Evolutionary conservation across 2,113 vertebrate genomes (phyloP), one percentile per base, ranked within the genome.

Genomic region (Hepsetus odoe): DNA sequence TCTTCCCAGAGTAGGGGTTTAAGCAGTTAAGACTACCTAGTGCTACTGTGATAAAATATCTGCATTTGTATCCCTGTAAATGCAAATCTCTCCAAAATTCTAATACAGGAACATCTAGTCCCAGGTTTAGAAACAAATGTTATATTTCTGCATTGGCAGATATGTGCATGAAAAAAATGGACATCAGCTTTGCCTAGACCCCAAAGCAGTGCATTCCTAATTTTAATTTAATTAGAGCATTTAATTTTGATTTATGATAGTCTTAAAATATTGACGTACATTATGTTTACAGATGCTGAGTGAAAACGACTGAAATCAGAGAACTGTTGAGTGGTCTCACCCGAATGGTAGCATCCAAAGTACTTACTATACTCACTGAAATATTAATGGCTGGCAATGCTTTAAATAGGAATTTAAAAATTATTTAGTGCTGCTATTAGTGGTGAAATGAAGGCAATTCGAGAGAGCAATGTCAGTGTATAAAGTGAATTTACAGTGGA

Each of bases 401-500:
- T 74, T 33, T 64, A 75, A 75, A 75, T 13, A 65, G n/a, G 49
- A 26, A 32, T n/a, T 38, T 22, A 42, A 20, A 32, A 14, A 40
- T 56, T 44, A 46, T 32, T 77, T 20, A 7, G 46, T 35, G 10
- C 5, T 46, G 46, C 16, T 44, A 26, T 33, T 64, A 42, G 12
- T 28, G 20, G 59, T 77, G 51, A 33, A 75, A 24, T 24, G 61
- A 44, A 22, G 5, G 22, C 1, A 24, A 13, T 30, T 14, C 22
- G 24, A 55, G 4, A 46, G n/a, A 70, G 40, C 53, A 70, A 49
- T 49, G n/a, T 61, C 33, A 61, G 56, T 77, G 20, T 22, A 44
- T 13, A 33, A 59, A 77, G 69, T 70, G 4, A 70, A 44, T n/a
- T 77, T 65, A 65, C 61, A 33, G 16, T 38, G 61, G 24, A n/a